A percentile compares a stretch with the other conserved stretches of the same genome.
Evolutionary conservation across 2,888 invertebrate genomes (phyloP).

Genomic region (Oxystoma pomonae): DNA sequence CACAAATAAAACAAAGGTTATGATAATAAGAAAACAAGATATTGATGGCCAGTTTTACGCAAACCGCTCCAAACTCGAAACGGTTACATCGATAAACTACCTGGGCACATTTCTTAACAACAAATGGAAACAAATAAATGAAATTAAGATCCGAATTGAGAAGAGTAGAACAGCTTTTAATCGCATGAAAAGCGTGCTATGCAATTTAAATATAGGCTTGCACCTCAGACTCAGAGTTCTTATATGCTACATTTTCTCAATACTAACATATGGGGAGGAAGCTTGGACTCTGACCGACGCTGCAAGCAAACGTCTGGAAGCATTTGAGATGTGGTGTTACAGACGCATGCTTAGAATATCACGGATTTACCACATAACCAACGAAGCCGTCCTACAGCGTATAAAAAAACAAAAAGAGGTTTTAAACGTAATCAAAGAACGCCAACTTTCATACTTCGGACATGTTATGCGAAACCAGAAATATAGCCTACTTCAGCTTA

Average conservation of each 20-base stretch:
- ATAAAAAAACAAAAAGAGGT: not conserved
- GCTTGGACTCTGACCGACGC: no score
- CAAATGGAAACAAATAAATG: constrained; percentile 7
- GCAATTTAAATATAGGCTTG: no score
- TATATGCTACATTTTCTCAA: no score
- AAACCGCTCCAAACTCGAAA: constrained; percentile 9
- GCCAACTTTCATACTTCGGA: not conserved
- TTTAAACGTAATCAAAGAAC: not conserved
- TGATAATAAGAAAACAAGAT: constrained; percentile 14
- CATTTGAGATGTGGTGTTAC: no score
- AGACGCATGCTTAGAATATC: no score
- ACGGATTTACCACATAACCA: not conserved
- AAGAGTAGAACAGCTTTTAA: no score
- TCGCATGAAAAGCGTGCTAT: no score
- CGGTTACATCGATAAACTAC: constrained; percentile 8
- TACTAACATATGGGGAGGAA: no score
- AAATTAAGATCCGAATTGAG: constrained; percentile 11
- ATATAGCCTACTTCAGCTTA: not conserved
- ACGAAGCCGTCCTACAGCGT: not conserved
- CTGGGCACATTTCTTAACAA: constrained; percentile 11
- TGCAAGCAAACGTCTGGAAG: no score
- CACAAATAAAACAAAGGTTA: constrained; percentile 12
- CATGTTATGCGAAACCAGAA: constrained; percentile 3
- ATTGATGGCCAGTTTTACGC: constrained; percentile 10
- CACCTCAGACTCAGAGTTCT: no score